Conservation (phyloP, 2,113 vertebrate genomes). For the Eublepharis macularius region DNA sequence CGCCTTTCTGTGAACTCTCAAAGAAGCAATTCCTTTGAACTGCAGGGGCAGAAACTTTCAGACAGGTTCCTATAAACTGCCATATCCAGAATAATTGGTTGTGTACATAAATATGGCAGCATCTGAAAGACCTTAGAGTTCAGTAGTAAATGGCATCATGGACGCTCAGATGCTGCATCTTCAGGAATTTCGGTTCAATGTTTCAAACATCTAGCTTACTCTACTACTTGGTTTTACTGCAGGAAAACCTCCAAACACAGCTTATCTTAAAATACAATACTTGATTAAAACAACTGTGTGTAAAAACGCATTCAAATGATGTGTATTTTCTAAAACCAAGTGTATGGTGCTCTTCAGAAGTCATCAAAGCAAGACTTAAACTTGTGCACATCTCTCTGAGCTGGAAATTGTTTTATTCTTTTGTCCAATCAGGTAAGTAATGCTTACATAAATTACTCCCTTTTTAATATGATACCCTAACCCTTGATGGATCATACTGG, state of each 20-base stretch:
- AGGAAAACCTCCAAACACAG: background rate
- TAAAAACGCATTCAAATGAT: background rate
- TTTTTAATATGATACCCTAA: background rate
- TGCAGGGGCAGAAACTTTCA: background rate
- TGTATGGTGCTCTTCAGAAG: background rate
- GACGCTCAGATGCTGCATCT: background rate
- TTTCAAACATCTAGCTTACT: background rate
- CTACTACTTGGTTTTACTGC: background rate
- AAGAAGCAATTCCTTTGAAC: background rate
- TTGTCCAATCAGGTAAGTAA: slow-evolving; percentile 15
- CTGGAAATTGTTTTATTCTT: slow-evolving; percentile 1
- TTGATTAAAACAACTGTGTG: background rate
- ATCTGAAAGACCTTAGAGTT: background rate
- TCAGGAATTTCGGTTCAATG: background rate
- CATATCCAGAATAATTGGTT: background rate
- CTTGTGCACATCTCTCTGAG: background rate
- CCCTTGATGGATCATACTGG: background rate
- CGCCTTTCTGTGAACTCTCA: background rate
- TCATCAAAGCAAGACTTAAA: background rate
- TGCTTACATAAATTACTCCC: background rate
- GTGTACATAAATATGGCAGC: background rate
- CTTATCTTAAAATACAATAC: background rate
- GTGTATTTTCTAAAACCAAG: background rate
- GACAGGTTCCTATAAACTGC: background rate
- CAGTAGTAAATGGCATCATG: background rate